These are phyloP conservation scores for Sinocyclocheilus anshuiensis DNA, from an alignment of 2,113 vertebrate species.

Conservation along the genomic window DNA sequence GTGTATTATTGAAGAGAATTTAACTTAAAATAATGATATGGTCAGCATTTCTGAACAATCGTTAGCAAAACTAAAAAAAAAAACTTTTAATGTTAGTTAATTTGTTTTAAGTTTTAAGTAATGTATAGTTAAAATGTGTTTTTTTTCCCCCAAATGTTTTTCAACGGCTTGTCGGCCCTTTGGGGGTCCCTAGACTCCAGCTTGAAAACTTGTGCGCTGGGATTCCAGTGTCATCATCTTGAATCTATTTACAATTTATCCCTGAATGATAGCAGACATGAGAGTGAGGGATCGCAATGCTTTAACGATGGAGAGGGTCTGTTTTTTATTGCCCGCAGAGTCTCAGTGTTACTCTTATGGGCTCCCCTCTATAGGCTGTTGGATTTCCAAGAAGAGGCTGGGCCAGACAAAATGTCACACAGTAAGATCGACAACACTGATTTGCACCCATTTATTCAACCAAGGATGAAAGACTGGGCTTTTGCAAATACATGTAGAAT, in stretches of 20 bases:
- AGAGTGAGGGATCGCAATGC: slow-evolving; percentile 51
- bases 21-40: too few species aligned
- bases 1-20: too few species aligned
- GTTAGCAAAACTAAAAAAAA: too few species aligned
- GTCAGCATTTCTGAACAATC: too few species aligned
- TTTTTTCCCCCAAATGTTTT: too few species aligned
- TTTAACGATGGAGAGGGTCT: slow-evolving; percentile 54
- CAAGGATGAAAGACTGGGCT: slow-evolving; percentile 56
- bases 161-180: too few species aligned
- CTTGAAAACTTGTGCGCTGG: neutral
- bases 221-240: neutral
- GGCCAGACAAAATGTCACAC: slow-evolving; percentile 60
- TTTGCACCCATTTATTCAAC: slow-evolving; percentile 63
- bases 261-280: slow-evolving; percentile 36
- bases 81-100: too few species aligned
- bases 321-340: slow-evolving; percentile 62
- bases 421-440: slow-evolving; percentile 54
- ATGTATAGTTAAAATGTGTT: too few species aligned
- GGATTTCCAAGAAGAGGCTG: slow-evolving; percentile 54
- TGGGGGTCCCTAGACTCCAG: neutral
- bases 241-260: slow-evolving; percentile 35
- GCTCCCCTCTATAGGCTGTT: slow-evolving; percentile 44
- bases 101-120: too few species aligned
- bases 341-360: slow-evolving; percentile 30
- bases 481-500: slow-evolving; percentile 59